Percentiles rank a stretch among this genome's conserved stretches.
Conservation (phyloP, 2,113 vertebrate species). For the Melanerpes aurifrons region DNA sequence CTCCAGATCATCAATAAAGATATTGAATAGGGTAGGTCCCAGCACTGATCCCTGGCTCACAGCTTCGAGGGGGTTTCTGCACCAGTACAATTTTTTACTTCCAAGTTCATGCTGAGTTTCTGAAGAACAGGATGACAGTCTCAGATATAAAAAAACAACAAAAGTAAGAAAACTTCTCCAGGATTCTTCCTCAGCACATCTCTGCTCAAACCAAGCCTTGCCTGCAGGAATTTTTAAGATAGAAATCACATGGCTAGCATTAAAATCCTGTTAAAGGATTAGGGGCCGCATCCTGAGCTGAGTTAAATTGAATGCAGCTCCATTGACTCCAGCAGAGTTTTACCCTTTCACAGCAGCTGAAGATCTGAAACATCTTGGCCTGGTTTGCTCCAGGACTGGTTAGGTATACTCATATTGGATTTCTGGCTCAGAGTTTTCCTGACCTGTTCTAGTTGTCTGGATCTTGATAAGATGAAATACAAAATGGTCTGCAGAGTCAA, state of each 20-base stretch:
- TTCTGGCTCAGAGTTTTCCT: conserved; percentile 8
- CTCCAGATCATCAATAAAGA: too few species aligned
- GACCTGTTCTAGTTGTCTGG: not conserved
- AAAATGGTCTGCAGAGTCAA: not conserved
- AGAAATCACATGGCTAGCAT: conserved; percentile 63
- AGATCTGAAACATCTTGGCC: not conserved
- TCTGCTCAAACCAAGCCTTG: not conserved
- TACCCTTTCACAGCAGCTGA: conserved; percentile 15
- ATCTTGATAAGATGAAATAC: conserved; percentile 9
- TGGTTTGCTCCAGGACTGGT: conserved; percentile 25
- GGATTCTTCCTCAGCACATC: not conserved
- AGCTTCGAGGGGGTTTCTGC: not conserved
- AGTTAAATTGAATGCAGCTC: conserved; percentile 55
- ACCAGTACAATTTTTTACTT: not conserved
- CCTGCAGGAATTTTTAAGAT: conserved; percentile 47
- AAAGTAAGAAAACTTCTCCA: not conserved
- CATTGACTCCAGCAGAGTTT: conserved; percentile 19
- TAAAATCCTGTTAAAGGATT: conserved; percentile 69
- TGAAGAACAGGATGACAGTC: not conserved
- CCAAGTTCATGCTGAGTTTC: not conserved
- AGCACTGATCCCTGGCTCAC: not conserved
- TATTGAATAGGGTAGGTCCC: too few species aligned
- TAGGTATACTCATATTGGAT: not conserved
- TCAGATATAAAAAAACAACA: not conserved
- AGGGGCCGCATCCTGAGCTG: not conserved